Conservation (phyloP, 2,888 invertebrate genomes). For the Drosophila antonietae region DNA sequence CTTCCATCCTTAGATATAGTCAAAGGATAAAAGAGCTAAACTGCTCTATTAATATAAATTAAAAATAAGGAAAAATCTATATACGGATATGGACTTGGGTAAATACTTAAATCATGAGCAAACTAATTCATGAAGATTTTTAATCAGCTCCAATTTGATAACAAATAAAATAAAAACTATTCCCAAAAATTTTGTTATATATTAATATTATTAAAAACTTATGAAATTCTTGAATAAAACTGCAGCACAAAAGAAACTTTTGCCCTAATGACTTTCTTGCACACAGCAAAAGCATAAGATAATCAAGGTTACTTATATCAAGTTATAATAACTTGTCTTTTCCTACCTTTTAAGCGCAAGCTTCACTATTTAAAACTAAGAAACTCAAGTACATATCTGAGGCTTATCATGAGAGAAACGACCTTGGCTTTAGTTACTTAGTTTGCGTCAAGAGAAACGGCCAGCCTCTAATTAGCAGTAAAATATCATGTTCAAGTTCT, state of each 20-base stretch:
- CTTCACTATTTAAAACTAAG: neutral
- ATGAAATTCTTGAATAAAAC: too few species aligned
- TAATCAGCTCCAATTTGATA: too few species aligned
- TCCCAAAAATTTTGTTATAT: neutral
- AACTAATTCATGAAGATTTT: too few species aligned
- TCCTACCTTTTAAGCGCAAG: neutral
- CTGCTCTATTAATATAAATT: too few species aligned
- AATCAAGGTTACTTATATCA: constrained; percentile 2
- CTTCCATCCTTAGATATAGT: too few species aligned
- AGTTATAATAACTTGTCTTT: neutral
- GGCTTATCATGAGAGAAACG: constrained; percentile 10
- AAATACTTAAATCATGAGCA: too few species aligned
- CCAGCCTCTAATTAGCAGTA: constrained; percentile 49
- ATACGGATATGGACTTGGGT: too few species aligned
- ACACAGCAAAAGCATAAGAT: neutral
- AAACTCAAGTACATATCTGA: constrained; percentile 7
- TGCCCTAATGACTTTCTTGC: neutral
- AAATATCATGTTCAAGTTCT: constrained; percentile 37
- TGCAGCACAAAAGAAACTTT: neutral
- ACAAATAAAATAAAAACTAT: too few species aligned
- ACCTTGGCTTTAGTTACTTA: constrained; percentile 41
- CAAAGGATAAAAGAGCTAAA: too few species aligned
- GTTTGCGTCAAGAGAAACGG: constrained; percentile 39
- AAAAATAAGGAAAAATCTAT: too few species aligned
- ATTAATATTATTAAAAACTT: too few species aligned